Base-by-base conservation (phyloP, 1,140 invertebrate genomes). In the Papilio helenus region DNA sequence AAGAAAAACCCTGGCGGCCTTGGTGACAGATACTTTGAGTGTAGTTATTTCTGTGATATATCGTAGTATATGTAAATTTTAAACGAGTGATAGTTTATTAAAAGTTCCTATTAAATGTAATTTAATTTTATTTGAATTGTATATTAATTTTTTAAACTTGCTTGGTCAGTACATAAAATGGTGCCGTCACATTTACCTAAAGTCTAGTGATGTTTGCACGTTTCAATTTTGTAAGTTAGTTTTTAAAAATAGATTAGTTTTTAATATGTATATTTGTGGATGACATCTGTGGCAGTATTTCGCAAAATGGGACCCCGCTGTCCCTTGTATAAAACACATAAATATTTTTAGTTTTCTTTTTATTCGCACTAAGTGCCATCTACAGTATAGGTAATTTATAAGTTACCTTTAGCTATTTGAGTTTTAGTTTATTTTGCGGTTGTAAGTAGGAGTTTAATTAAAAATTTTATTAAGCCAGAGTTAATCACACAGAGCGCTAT, bases 1-100 rank as follows among this genome's bases (percentile, higher is more conserved):
- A 95, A 77, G 96, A 95, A 79, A 96, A 95, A 86, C 95, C 95
- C 79, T 97, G 94, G 97, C 95, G 97, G 84, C 97, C 97, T 1
- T 97, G 97, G 97, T 97, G 96, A 96, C 89, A 82, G 55, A 74
- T 81, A 72, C 81, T 87, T 86, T 87, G 80, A 42, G 39, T 29
- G 82, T 81, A 55, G 71, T 76, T 86, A 78, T 82, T 83, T 83
- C 93, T 94, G 93, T 94, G 93, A 94, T 94, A 93, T 87, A 86
- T 73, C 76, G 74, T 80, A 81, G 34, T 84, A 80, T 85, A 73
- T 87, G 83, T 76, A 83, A 79, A 85, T 82, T 80, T 73, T 82
- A 76, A 71, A 65, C 72, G 81, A 83, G 79, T 87, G 88, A 87
- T 88, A 87, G 86, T 85, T 81, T 84, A 82, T 86, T 68, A 84